Base-by-base conservation (phyloP, 2,888 invertebrate species). In the Suillia variegata region DNA sequence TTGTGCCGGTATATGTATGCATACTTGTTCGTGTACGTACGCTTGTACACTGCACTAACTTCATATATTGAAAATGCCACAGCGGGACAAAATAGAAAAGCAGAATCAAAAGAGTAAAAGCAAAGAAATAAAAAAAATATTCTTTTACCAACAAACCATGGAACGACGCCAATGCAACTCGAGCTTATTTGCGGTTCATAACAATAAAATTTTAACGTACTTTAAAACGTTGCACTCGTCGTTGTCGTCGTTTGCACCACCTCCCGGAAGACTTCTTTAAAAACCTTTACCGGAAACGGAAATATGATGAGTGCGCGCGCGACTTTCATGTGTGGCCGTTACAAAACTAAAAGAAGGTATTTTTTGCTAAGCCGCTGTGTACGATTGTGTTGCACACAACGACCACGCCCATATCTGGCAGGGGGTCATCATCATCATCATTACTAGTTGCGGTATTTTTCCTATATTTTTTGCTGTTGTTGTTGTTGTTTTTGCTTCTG, bases 181-280 rank as follows among this genome's bases (percentile, higher is more conserved):
- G 45, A 4, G n/a, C n/a, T 45, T 45, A 45, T 45, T 45, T 42
- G 55, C 45, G 60, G 56, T 53, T 38, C 50, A 56, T 60, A 60
- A 60, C 53, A 60, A 60, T 60, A 60, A 56, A 60, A 60, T 60
- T 56, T 60, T 60, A 60, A 60, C 54, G 49, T 58, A 20, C 49
- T 54, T 58, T 58, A 58, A 58, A 54, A 54, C 58, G 38, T 58
- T 58, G 17, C n/a, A n/a, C n/a, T n/a, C n/a, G n/a, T n/a, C n/a
- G n/a, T n/a, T n/a, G n/a, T n/a, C n/a, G n/a, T n/a, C n/a, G n/a
- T n/a, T n/a, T n/a, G n/a, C n/a, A n/a, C n/a, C n/a, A n/a, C n/a
- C n/a, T n/a, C n/a, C n/a, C n/a, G n/a, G n/a, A n/a, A n/a, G n/a
- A n/a, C n/a, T n/a, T n/a, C n/a, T n/a, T n/a, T n/a, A n/a, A n/a